Evolutionary conservation across 2,888 invertebrate genomes (phyloP).

Genomic region (Phalera bucephala): DNA sequence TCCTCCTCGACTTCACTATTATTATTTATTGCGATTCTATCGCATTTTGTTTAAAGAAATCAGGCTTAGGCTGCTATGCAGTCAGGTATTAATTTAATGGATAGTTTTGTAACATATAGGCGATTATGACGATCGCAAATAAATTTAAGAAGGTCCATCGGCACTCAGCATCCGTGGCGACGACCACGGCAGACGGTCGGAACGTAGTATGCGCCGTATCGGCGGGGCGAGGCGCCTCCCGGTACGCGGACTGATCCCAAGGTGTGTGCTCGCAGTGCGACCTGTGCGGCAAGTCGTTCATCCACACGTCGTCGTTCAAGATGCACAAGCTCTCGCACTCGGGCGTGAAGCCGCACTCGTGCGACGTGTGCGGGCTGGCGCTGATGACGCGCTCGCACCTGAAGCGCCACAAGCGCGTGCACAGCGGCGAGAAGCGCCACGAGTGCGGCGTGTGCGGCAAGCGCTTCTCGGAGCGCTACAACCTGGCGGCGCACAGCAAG

Average conservation of each 20-base stretch:
- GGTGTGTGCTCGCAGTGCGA: conserved; percentile 72
- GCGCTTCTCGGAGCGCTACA: conserved; percentile 83
- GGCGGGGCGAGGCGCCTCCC: too few relatives aligned
- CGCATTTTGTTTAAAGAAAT: too few relatives aligned
- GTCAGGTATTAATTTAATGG: too few relatives aligned
- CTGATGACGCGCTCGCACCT: conserved; percentile 86
- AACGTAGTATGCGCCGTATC: too few relatives aligned
- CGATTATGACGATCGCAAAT: too few relatives aligned
- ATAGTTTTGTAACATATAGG: too few relatives aligned
- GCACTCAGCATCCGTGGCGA: too few relatives aligned
- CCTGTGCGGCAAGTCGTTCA: conserved; percentile 85
- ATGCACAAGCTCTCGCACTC: conserved; percentile 87
- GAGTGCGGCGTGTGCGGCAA: conserved; percentile 82
- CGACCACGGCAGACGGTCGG: too few relatives aligned
- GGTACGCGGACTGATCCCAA: not conserved
- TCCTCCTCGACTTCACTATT: too few relatives aligned
- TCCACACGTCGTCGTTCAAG: conserved; percentile 87
- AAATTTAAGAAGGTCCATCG: too few relatives aligned
- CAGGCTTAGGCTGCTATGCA: too few relatives aligned
- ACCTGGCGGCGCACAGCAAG: conserved; percentile 73
- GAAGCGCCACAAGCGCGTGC: conserved; percentile 86
- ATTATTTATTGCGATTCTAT: too few relatives aligned
- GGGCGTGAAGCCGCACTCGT: conserved; percentile 83
- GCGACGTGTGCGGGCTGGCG: conserved; percentile 83
- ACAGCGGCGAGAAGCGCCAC: conserved; percentile 85